phyloP scores from a whole-genome alignment of 2,113 vertebrate genomes.

The Antechinus stuartii region DNA sequence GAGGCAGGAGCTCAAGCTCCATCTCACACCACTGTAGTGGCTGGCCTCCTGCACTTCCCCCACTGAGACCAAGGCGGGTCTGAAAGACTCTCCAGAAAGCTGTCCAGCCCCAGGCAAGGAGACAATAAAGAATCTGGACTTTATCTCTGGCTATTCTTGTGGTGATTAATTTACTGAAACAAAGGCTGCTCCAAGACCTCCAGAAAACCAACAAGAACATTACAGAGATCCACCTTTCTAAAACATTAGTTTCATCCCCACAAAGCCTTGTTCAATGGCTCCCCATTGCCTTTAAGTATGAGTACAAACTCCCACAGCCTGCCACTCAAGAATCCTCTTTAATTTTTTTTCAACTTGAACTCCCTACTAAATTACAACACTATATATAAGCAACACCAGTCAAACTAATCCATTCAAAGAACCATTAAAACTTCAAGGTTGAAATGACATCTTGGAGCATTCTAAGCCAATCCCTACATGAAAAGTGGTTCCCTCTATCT shows the following conservation, averaged over 20 bases:
- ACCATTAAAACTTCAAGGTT: background rate
- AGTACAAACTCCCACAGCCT: background rate
- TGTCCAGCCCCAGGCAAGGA: no score
- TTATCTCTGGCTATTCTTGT: no score
- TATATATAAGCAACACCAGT: background rate
- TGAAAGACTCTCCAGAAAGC: no score
- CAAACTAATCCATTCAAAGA: background rate
- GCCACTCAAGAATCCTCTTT: background rate
- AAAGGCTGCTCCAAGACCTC: no score
- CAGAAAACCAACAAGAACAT: no score
- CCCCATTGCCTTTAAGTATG: background rate
- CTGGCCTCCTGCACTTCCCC: no score
- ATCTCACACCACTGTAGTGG: no score
- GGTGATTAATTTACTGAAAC: no score
- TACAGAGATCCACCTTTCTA: background rate
- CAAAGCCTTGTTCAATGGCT: background rate
- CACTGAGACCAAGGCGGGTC: no score
- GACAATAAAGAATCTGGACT: no score
- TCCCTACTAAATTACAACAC: background rate
- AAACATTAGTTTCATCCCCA: background rate
- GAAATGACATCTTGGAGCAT: background rate
- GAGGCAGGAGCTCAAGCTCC: no score
- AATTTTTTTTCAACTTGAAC: background rate
- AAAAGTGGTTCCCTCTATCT: background rate
- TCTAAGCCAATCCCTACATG: background rate